A percentile compares a stretch with the other conserved stretches of the same genome.
Conservation (phyloP, 64 coral and sea anemone species). For the Montipora efflorescens region DNA sequence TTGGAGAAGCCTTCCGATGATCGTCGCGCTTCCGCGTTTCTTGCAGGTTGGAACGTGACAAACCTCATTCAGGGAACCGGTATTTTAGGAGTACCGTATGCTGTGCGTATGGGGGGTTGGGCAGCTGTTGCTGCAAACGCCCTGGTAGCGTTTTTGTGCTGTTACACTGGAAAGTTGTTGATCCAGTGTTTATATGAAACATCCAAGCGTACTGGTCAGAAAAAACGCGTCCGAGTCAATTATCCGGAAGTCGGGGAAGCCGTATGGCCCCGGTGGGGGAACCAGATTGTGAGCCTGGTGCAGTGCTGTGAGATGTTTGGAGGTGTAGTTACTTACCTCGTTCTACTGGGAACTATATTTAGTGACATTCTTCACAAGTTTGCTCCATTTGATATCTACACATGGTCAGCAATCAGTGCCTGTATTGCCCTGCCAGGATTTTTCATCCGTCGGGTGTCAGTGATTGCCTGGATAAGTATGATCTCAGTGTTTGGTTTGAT, state of each 20-base stretch:
- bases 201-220: conserved; percentile 72
- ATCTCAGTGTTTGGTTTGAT: conserved; percentile 83
- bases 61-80: conserved; percentile 92
- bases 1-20: conserved; percentile 83
- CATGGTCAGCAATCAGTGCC: conserved; percentile 82
- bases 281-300: conserved; percentile 81
- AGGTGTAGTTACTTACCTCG: conserved; percentile 80
- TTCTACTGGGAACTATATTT: conserved; percentile 79
- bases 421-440: conserved; percentile 72
- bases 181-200: conserved; percentile 85
- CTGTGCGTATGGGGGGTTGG: conserved; percentile 88
- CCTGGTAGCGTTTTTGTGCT: conserved; percentile 75
- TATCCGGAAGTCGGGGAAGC: conserved; percentile 92
- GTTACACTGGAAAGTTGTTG: conserved; percentile 84
- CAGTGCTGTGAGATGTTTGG: conserved; percentile 96
- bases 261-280: conserved; percentile 87
- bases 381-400: conserved; percentile 62
- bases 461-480: conserved; percentile 96
- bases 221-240: conserved; percentile 75
- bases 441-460: conserved; percentile 87
- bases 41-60: conserved; percentile 91
- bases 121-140: conserved; percentile 67
- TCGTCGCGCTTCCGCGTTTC: conserved; percentile 74
- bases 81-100: conserved; percentile 84
- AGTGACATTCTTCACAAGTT: conserved; percentile 60